phyloP scores from a whole-genome alignment of 2,888 invertebrate species.

The Willowsia nigromaculata region DNA sequence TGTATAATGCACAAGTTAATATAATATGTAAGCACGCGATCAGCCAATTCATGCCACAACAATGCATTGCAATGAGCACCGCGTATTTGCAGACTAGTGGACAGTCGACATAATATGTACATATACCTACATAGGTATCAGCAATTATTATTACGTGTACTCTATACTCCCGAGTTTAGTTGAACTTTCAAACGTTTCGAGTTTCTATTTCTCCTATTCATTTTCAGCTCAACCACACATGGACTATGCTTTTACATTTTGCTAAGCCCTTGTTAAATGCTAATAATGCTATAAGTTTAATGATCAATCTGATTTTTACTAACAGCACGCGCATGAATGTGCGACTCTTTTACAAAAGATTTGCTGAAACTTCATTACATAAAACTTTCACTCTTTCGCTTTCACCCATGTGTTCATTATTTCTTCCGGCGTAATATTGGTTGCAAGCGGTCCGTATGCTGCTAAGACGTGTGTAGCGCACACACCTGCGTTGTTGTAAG shows the following conservation, averaged over 20 bases:
- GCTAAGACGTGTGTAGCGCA: neutral
- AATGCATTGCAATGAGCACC: neutral
- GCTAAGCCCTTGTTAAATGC: too few relatives aligned
- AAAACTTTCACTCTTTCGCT: neutral
- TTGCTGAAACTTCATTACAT: too few relatives aligned
- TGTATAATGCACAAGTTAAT: neutral
- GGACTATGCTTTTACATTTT: too few relatives aligned
- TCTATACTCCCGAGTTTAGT: neutral
- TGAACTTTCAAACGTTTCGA: too few relatives aligned
- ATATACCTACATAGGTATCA: neutral
- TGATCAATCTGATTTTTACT: too few relatives aligned
- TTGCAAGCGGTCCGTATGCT: neutral
- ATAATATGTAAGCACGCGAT: slow-evolving; percentile 44
- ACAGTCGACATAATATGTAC: neutral
- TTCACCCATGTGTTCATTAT: neutral
- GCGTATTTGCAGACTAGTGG: slow-evolving; percentile 1
- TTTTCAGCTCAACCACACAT: too few relatives aligned
- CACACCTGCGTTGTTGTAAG: slow-evolving; percentile 1
- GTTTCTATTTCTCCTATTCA: too few relatives aligned
- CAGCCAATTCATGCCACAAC: slow-evolving; percentile 45
- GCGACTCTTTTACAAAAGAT: too few relatives aligned
- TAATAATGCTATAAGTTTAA: too few relatives aligned
- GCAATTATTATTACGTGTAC: neutral
- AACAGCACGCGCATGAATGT: too few relatives aligned
- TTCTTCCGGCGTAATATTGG: neutral